phyloP scores from a whole-genome alignment of 2,797 vertebrate species.

The Emys orbicularis region DNA sequence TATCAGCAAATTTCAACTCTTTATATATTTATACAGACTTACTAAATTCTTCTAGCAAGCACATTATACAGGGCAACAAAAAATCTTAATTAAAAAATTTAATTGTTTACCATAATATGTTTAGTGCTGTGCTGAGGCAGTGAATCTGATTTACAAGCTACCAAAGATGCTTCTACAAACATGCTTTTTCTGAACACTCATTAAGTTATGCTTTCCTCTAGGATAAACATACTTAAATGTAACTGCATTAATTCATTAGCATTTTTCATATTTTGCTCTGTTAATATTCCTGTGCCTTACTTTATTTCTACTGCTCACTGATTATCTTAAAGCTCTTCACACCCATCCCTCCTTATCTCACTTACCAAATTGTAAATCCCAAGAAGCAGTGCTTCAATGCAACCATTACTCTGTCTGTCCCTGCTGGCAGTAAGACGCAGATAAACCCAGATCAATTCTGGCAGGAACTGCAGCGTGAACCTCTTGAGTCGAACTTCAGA shows the following conservation, averaged over 20 bases:
- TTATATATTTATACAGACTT: background rate
- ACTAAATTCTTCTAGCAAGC: background rate
- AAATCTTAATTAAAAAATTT: background rate
- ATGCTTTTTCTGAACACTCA: background rate
- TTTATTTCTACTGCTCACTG: background rate
- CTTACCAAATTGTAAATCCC: slow-evolving; percentile 99
- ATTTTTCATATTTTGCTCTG: background rate
- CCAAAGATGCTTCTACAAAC: background rate
- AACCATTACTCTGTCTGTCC: slow-evolving; percentile 95
- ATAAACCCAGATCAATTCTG: slow-evolving; percentile 97
- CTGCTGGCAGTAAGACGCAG: slow-evolving; percentile 93
- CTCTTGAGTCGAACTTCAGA: slow-evolving; percentile 93
- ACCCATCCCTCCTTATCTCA: slow-evolving; percentile 12
- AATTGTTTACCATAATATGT: background rate
- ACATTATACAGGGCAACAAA: background rate
- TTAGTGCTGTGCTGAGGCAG: background rate
- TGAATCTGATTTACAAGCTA: background rate
- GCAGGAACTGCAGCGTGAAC: slow-evolving; percentile 97
- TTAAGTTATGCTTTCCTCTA: background rate
- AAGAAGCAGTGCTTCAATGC: slow-evolving; percentile 95
- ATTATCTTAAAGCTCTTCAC: background rate
- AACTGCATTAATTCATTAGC: background rate
- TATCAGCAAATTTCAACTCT: background rate
- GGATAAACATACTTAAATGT: background rate
- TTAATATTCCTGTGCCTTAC: background rate